A percentile compares a stretch with the other conserved stretches of the same genome.
Evolutionary conservation across 2,888 invertebrate genomes (phyloP).

Genomic region (Dynastes tityus): DNA sequence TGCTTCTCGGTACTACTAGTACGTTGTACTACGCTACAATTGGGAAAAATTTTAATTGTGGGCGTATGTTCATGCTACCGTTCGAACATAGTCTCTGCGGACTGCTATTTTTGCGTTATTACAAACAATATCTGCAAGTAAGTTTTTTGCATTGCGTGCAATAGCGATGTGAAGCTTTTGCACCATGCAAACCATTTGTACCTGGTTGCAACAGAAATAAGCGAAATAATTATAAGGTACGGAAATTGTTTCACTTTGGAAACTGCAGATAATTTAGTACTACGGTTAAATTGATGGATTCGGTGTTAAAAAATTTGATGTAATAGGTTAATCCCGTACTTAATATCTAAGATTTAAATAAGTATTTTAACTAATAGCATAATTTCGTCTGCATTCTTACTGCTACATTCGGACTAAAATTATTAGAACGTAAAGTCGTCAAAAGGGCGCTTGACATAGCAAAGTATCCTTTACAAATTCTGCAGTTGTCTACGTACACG

Average conservation of each 20-base stretch:
- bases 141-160: slow-evolving; percentile 18
- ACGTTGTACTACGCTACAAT: neutral
- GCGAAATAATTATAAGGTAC: slow-evolving; percentile 1
- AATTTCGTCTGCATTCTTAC: too few species aligned
- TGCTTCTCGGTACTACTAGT: slow-evolving; percentile 12
- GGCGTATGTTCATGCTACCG: slow-evolving; percentile 34
- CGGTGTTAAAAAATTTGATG: too few species aligned
- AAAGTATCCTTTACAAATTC: too few species aligned
- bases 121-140: neutral
- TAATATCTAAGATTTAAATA: too few species aligned
- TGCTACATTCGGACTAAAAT: too few species aligned
- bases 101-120: neutral
- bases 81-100: neutral
- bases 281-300: too few species aligned
- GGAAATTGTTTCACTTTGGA: neutral
- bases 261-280: neutral
- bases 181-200: neutral
- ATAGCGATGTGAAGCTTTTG: neutral
- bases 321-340: too few species aligned
- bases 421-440: too few species aligned
- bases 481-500: too few species aligned
- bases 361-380: too few species aligned
- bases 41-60: slow-evolving; percentile 34
- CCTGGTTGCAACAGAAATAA: neutral
- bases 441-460: too few species aligned